Percentiles rank a stretch among this genome's conserved stretches.
Conservation (phyloP, 2,797 vertebrate species). For the Mus minutoides region DNA sequence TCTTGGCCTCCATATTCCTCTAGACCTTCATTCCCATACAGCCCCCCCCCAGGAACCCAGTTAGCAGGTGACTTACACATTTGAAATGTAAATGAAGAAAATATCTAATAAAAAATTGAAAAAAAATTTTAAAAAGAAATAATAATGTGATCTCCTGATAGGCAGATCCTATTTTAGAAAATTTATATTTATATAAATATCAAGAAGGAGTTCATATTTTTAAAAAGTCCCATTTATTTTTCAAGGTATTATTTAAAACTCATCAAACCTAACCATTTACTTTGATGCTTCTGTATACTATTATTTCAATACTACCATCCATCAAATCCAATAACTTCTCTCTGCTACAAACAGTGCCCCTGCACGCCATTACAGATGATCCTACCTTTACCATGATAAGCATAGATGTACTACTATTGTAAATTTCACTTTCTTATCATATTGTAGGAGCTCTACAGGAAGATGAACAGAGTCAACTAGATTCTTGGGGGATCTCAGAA, state of each 20-base stretch:
- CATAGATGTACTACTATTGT: background rate
- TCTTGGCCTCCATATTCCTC: too few relatives aligned
- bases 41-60: too few relatives aligned
- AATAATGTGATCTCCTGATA: background rate
- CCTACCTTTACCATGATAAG: rapidly evolving
- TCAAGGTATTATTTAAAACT: background rate
- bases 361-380: background rate
- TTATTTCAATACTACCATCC: background rate
- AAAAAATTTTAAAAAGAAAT: too few relatives aligned
- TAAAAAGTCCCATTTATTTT: background rate
- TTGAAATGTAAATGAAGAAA: too few relatives aligned
- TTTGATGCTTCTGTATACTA: background rate
- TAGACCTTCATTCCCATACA: too few relatives aligned
- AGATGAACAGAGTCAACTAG: background rate
- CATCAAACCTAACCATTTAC: background rate
- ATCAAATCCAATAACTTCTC: background rate
- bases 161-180: background rate
- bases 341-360: background rate
- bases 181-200: background rate
- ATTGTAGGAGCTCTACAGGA: background rate
- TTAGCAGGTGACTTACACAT: too few relatives aligned
- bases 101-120: too few relatives aligned
- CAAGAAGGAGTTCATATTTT: slow-evolving; percentile 30
- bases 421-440: background rate
- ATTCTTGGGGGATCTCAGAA: background rate